Base-by-base conservation (phyloP, 2,888 invertebrate genomes). In the Abscondita cerata region DNA sequence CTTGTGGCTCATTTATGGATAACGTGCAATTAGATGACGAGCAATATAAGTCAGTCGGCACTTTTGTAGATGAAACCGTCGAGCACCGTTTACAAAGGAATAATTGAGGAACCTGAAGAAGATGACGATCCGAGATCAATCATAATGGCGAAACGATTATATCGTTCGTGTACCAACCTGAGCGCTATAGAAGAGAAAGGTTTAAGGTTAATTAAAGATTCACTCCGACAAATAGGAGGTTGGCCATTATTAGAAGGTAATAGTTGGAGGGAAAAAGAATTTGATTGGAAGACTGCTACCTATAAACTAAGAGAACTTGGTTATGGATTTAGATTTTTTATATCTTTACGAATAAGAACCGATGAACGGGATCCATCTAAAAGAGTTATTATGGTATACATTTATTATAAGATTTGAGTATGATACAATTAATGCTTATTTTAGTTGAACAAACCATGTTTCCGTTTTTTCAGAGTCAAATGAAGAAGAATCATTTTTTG, bases 231-330 rank as follows among this genome's bases (percentile, higher is more conserved):
- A 66, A 80, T 86, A 31, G 86, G 86, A 12, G 86, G 86, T 1
- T 87, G 87, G 86, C 87, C 87, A 5, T 80, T 81, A n/a, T 72
- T 84, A 9, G 81, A 81, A 61, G 81, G 81, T n/a, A 73, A 76
- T 60, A 72, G 75, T 52, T 84, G 84, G 84, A 74, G 78, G 48
- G 74, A 77, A 50, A 69, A 68, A 59, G 81, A 70, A 18, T 80
- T 78, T 67, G 74, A 77, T 64, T 80, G 80, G 79, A 73, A 71
- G 56, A 67, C 69, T 13, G 73, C 76, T 16, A 71, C 76, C 12
- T 70, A 73, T 52, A 75, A 75, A 63, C 72, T 80, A 56, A 70
- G 78, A 44, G 67, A 69, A 55, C 65, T 74, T 51, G 80, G 80
- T 33, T 69, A 77, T 57, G 73, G 75, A 66, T 76, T 74, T 62